phyloP scores from a whole-genome alignment of 1,140 invertebrate species.

The Microplitis demolitor region DNA sequence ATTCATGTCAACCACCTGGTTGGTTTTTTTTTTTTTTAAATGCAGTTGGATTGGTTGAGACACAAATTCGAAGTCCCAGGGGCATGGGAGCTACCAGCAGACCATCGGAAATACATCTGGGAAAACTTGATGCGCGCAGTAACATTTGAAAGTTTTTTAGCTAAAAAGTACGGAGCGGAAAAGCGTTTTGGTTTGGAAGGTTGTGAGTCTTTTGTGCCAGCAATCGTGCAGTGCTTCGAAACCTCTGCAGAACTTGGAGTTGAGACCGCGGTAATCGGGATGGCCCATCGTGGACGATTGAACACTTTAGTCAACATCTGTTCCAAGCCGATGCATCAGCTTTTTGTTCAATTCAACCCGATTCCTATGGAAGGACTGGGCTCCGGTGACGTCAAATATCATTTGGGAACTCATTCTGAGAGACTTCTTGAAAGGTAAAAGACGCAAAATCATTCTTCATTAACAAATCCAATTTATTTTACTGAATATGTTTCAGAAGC shows the following conservation, averaged over 20 bases:
- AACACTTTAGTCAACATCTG: slow-evolving; percentile 92
- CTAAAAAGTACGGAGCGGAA: slow-evolving; percentile 87
- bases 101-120: slow-evolving; percentile 76
- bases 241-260: slow-evolving; percentile 74
- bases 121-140: slow-evolving; percentile 75
- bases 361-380: slow-evolving; percentile 64
- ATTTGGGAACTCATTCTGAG: slow-evolving; percentile 85
- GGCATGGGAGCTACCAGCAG: slow-evolving; percentile 67
- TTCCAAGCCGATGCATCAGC: slow-evolving; percentile 81
- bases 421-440: slow-evolving; percentile 53
- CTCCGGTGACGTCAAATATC: slow-evolving; percentile 95
- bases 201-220: slow-evolving; percentile 87
- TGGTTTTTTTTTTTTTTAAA: not conserved
- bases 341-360: slow-evolving; percentile 81
- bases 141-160: slow-evolving; percentile 85
- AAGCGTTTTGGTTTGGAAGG: slow-evolving; percentile 93
- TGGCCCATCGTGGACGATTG: slow-evolving; percentile 90
- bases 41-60: slow-evolving; percentile 78
- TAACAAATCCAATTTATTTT: not conserved
- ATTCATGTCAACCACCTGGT: not conserved
- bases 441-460: too few species aligned
- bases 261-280: slow-evolving; percentile 84
- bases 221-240: slow-evolving; percentile 89
- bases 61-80: slow-evolving; percentile 80
- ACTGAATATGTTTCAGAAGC: slow-evolving; percentile 57